Evolutionary conservation across 2,888 invertebrate genomes (phyloP).

Genomic region (Diachrysia chrysitis): DNA sequence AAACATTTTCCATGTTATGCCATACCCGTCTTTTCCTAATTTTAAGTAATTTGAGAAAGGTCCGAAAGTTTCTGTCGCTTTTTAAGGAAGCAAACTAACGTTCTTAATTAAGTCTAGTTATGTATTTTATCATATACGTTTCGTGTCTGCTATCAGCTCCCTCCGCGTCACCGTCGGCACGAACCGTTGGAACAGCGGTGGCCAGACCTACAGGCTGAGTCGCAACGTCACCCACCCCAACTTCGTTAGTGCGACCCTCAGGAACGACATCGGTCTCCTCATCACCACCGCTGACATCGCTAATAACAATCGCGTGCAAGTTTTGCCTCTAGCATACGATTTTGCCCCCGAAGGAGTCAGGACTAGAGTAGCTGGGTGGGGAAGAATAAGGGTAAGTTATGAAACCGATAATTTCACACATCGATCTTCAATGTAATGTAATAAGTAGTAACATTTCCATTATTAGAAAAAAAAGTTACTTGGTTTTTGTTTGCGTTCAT

Average conservation of each 20-base stretch:
- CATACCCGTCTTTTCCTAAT: not conserved
- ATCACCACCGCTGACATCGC: conserved; percentile 59
- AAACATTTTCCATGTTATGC: too few relatives aligned
- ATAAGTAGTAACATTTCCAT: too few relatives aligned
- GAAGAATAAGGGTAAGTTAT: conserved; percentile 69
- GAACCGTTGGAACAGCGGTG: conserved; percentile 74
- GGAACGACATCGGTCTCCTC: conserved; percentile 77
- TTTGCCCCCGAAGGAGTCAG: conserved; percentile 54
- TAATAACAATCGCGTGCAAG: conserved; percentile 39
- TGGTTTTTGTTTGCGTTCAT: too few relatives aligned
- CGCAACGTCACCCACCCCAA: conserved; percentile 74
- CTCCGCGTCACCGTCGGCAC: conserved; percentile 75
- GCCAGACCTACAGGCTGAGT: conserved; percentile 61
- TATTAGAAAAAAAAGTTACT: too few relatives aligned
- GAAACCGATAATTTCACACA: too few relatives aligned
- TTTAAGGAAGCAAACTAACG: too few relatives aligned
- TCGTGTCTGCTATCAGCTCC: conserved; percentile 55
- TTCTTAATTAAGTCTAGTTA: too few relatives aligned
- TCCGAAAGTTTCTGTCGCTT: not conserved
- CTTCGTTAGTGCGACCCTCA: conserved; percentile 70
- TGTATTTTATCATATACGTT: too few relatives aligned
- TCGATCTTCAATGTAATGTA: too few relatives aligned
- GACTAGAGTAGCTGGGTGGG: conserved; percentile 75
- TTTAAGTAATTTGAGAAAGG: not conserved
- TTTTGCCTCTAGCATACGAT: conserved; percentile 58